phyloP scores from a whole-genome alignment of 2,797 vertebrate genomes.

The Rhabdophis nuchalis region DNA sequence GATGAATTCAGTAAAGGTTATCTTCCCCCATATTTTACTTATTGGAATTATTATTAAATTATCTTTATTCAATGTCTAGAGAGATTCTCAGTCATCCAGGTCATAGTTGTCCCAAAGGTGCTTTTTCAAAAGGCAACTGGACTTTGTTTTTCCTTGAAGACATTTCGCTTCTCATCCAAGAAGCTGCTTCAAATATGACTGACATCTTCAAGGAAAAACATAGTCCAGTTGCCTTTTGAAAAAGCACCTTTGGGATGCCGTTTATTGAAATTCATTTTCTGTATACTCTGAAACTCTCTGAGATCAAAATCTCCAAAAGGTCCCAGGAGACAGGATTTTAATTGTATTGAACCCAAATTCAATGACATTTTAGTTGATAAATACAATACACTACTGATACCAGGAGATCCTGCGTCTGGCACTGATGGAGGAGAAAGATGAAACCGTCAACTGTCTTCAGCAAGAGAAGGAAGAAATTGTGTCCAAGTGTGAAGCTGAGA shows the following conservation, averaged over 20 bases:
- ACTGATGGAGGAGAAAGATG: slow-evolving; percentile 70
- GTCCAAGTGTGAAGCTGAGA: slow-evolving; percentile 61
- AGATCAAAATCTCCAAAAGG: neutral
- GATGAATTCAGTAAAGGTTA: neutral
- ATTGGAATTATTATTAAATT: neutral
- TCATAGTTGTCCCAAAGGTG: no score
- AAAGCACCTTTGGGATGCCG: neutral
- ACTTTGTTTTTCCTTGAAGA: no score
- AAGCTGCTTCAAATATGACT: neutral
- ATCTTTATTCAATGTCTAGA: neutral
- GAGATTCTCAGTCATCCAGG: no score
- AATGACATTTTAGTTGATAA: neutral
- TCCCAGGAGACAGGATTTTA: neutral
- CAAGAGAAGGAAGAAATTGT: slow-evolving; percentile 70
- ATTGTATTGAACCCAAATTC: neutral
- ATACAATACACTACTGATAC: neutral
- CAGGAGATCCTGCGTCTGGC: slow-evolving; percentile 72
- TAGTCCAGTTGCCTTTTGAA: neutral
- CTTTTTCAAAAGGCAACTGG: no score
- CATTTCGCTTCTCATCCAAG: no score
- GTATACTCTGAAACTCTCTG: neutral
- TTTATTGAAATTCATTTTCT: neutral
- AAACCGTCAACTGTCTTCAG: slow-evolving; percentile 64
- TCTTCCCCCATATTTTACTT: neutral
- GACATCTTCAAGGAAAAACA: neutral